A percentile compares a stretch with the other conserved stretches of the same genome.
Conservation (phyloP, 2,797 vertebrate genomes). For the Hirundo rustica region DNA sequence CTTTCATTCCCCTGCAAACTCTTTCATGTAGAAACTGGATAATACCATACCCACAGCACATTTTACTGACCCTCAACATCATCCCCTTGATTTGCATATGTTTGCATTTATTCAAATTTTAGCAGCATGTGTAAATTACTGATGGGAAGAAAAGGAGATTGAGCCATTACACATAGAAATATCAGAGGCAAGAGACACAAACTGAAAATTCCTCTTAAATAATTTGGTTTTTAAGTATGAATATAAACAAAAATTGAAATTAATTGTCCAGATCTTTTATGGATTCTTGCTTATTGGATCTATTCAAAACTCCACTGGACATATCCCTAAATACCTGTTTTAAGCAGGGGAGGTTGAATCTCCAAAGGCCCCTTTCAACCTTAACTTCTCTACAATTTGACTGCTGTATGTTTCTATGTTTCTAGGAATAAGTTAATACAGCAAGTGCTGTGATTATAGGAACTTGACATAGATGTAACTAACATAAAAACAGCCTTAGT, state of each 20-base stretch:
- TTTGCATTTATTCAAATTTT: neutral
- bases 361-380: neutral
- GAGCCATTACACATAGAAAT: neutral
- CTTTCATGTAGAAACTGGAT: neutral
- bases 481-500: neutral
- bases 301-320: neutral
- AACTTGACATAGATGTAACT: neutral
- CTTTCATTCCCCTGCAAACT: neutral
- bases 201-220: neutral
- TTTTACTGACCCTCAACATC: neutral
- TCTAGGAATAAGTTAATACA: neutral
- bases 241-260: neutral
- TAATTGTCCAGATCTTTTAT: neutral
- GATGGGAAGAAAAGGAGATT: neutral
- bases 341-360: neutral
- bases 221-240: accelerated
- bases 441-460: neutral
- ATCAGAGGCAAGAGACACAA: neutral
- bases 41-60: neutral
- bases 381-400: neutral
- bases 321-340: neutral
- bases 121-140: neutral
- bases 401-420: neutral
- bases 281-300: neutral
- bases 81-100: neutral